Base-by-base conservation (phyloP, 2,113 vertebrate species). In the Arothron firmamentum region DNA sequence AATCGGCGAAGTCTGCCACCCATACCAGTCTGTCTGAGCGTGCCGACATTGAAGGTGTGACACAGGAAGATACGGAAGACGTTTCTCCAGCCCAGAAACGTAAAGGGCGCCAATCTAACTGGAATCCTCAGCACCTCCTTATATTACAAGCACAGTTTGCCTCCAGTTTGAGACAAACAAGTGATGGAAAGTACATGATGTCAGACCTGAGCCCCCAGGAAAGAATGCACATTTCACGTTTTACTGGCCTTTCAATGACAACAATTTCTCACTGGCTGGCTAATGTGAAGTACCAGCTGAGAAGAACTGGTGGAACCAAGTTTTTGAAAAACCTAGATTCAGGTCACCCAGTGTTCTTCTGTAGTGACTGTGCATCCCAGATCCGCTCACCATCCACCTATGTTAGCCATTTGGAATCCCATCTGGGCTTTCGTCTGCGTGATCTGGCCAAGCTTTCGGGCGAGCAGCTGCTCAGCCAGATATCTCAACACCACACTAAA, bases 231-330 rank as follows among this genome's bases (percentile, higher is more conserved):
- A 96, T 99, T 89, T 98, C 97, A 17, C 92, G 96, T 70, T 98
- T 98, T 88, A 99, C 96, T 0, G 97, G 97, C 58, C 94, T 98
- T 54, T 99, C 97, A 2, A 98, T 98, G 96, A 99, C 96, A 74
- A 99, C 97, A 49, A 99, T 99, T 88, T 98, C 96, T 89, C 97
- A 99, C 88, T 99, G 97, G 97, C 86, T 99, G 81, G 97, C 97
- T 79, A 99, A 99, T 67, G 97, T 99, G 79, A 99, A 99, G 84
- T 99, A 99, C 91, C 97, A 99, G 93, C 90, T 99, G 53, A 92
- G 96, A 88, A 94, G 97, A 93, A 99, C 97, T 78, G 97, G 96
- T 70, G 95, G 97, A 81, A 99, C 97, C 77, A 99, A 99, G 92
- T 99, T 99, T 90, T 92, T 99, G 85, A 99, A 99, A 90, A 98